Conservation (phyloP, 92 coral and sea anemone genomes). For the Bergia puertoricense region DNA sequence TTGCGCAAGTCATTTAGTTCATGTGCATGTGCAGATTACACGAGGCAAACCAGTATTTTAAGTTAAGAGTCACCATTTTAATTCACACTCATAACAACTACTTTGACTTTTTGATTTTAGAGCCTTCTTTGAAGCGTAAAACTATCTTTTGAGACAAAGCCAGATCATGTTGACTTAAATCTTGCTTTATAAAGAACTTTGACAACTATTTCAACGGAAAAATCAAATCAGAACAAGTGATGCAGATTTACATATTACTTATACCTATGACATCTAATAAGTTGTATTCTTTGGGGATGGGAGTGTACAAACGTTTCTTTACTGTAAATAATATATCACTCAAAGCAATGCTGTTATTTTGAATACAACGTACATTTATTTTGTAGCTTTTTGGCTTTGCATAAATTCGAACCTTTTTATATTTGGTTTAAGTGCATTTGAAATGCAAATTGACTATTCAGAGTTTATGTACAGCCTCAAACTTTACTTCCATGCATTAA, state of each 20-base stretch:
- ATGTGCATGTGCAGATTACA: not conserved
- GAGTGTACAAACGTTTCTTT: not conserved
- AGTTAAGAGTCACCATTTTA: not conserved
- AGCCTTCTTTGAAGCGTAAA: not conserved
- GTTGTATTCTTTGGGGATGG: not conserved
- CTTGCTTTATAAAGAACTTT: not conserved
- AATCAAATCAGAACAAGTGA: not conserved
- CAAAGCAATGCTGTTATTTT: not conserved
- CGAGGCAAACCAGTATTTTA: not conserved
- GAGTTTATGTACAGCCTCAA: not conserved
- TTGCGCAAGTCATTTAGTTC: not conserved
- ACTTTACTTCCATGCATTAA: not conserved
- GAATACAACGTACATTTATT: not conserved
- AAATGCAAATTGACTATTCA: constrained; percentile 8
- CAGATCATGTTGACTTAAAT: not conserved
- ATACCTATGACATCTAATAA: not conserved
- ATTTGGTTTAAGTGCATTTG: constrained; percentile 14
- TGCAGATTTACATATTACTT: not conserved
- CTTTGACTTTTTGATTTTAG: not conserved
- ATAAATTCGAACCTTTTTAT: constrained; percentile 2
- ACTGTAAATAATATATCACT: constrained; percentile 4
- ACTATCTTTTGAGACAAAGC: not conserved
- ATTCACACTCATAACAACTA: not conserved
- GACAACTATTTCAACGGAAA: too few species aligned
- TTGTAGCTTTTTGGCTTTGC: not conserved